Evolutionary conservation across 2,888 invertebrate genomes (phyloP).

Genomic region (Ophion slaviceki): DNA sequence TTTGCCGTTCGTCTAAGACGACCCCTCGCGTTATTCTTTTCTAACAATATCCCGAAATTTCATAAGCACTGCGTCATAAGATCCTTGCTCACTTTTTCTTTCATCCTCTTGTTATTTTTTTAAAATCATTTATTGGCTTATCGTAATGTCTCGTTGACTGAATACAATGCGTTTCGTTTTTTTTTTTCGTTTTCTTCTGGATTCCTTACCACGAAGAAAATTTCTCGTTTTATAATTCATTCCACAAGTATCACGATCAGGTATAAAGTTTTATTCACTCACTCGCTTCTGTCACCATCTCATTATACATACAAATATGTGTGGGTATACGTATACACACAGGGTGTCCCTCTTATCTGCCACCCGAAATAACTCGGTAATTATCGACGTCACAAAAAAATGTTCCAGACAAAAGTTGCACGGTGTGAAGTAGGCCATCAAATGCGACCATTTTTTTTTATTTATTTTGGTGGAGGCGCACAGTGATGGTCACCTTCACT

Average conservation of each 20-base stretch:
- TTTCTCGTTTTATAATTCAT: slow-evolving; percentile 57
- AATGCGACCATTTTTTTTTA: too few relatives aligned
- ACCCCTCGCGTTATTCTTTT: slow-evolving; percentile 30
- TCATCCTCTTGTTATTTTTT: slow-evolving; percentile 40
- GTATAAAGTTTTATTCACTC: slow-evolving; percentile 26
- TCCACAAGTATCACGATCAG: slow-evolving; percentile 64
- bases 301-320: neutral
- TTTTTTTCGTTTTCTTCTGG: slow-evolving; percentile 21
- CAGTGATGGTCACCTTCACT: too few relatives aligned
- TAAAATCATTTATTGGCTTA: slow-evolving; percentile 63
- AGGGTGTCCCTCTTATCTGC: too few relatives aligned
- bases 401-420: too few relatives aligned
- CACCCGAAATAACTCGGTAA: too few relatives aligned
- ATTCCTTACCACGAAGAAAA: slow-evolving; percentile 20
- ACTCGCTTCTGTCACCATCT: neutral
- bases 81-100: slow-evolving; percentile 46
- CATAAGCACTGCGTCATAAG: slow-evolving; percentile 33
- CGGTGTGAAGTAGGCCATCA: too few relatives aligned
- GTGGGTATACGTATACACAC: too few relatives aligned
- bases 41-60: slow-evolving; percentile 27
- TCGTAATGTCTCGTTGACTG: slow-evolving; percentile 51
- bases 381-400: too few relatives aligned
- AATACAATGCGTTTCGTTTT: slow-evolving; percentile 38
- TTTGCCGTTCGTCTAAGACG: slow-evolving; percentile 14
- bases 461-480: too few relatives aligned